phyloP scores from a whole-genome alignment of 1,140 invertebrate species.

The Drosophila orosa region DNA sequence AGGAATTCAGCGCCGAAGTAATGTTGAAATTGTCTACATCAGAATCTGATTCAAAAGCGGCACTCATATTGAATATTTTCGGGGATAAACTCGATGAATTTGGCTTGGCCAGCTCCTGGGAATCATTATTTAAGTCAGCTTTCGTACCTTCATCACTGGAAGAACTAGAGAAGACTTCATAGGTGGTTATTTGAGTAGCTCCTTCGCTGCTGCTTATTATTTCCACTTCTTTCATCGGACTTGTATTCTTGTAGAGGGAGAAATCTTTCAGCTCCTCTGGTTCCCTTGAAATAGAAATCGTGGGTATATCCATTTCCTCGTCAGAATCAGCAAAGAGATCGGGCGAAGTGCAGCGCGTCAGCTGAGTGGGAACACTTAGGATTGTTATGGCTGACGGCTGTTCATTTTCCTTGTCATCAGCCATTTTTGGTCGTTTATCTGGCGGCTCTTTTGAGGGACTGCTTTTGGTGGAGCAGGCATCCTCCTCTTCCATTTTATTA shows the following conservation, averaged over 20 bases:
- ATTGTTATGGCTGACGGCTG: background rate
- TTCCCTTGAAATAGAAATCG: background rate
- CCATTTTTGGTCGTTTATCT: conserved; percentile 48
- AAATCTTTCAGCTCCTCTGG: conserved; percentile 29
- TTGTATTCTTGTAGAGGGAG: conserved; percentile 52
- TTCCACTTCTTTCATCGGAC: conserved; percentile 44
- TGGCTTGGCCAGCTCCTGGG: conserved; percentile 4
- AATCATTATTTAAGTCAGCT: background rate
- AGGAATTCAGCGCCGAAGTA: background rate
- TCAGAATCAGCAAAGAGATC: conserved; percentile 79
- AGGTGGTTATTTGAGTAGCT: conserved; percentile 17
- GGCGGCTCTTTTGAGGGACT: conserved; percentile 58
- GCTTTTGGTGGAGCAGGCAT: conserved; percentile 10
- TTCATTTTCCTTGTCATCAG: conserved; percentile 19
- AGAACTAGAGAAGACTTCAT: conserved; percentile 49
- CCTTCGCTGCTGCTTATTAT: conserved; percentile 16
- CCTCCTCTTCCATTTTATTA: background rate
- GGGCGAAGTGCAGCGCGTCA: conserved; percentile 61
- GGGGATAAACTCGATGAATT: background rate
- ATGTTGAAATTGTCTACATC: conserved; percentile 21
- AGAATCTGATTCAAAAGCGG: conserved; percentile 14
- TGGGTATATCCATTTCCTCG: conserved; percentile 1
- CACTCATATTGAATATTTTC: background rate
- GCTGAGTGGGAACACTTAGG: conserved; percentile 27
- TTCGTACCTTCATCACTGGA: conserved; percentile 73